Base-by-base conservation (phyloP, 2,113 vertebrate species). In the Caracal caracal region DNA sequence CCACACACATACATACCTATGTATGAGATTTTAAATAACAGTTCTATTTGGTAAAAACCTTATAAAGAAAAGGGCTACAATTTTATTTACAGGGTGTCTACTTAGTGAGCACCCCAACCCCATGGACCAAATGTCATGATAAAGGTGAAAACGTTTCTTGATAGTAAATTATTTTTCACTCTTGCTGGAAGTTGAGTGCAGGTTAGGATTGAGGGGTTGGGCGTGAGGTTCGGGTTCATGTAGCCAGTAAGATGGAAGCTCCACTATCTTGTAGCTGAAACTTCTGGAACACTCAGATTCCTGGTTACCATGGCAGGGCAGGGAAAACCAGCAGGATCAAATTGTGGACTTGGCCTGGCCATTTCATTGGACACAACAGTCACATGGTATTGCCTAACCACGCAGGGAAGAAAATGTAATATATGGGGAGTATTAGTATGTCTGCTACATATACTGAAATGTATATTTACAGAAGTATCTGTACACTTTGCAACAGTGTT, bases 1-100 rank as follows among this genome's bases (percentile, higher is more conserved):
- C 30, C 1, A 12, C 4, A 37, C 1, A 12, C 49, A 43, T 28
- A 84, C 30, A 24, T 11, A 19, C 1, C 81, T 49, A 61, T 6
- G 13, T 35, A 24, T 10, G 66, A 35, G 28, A 49, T 82, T 61
- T 71, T 49, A 93, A 66, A 4, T 87, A 80, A 53, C 26, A 51
- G 22, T 81, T 98, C 90, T 83, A 71, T 75, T 90, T 92, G 81
- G 85, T 82, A 91, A 92, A 82, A 49, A 59, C 43, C 61, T 79
- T 86, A 85, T 10, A 7, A 65, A 84, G 47, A 22, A 79, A 88
- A 79, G 22, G 30, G 24, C 17, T 47, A 43, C 8, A 40, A 2
- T 84, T 65, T 10, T 51, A 86, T 89, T 83, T 81, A 16, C 1
- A 83, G 59, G 28, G 2, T 20, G n/a, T 37, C 49, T 86, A 15